Evolutionary conservation across 1,140 invertebrate species (phyloP).

Genomic region (Macrostomum lignano): DNA sequence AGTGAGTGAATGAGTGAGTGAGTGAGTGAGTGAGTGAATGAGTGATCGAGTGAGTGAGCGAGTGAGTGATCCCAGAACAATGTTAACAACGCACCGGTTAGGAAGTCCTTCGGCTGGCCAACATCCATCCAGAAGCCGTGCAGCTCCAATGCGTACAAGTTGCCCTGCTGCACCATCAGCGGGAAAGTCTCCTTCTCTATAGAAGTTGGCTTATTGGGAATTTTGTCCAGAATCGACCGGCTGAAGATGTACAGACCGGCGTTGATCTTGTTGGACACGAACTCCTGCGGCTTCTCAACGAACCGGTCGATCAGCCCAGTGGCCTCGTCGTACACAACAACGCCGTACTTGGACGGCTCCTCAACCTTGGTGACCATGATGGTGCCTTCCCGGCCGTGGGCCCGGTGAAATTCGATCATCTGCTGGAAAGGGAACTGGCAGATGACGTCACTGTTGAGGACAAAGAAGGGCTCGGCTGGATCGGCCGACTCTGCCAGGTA

Average conservation of each 20-base stretch:
- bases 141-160: conserved; percentile 74
- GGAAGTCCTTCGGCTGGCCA: conserved; percentile 91
- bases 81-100: conserved; percentile 36
- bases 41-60: neutral
- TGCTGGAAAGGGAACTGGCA: conserved; percentile 96
- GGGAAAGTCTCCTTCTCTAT: conserved; percentile 98
- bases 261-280: conserved; percentile 98
- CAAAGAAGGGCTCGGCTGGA: conserved; percentile 83
- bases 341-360: conserved; percentile 96
- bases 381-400: conserved; percentile 76
- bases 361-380: conserved; percentile 95
- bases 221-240: conserved; percentile 57
- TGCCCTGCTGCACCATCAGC: conserved; percentile 50
- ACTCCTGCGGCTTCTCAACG: conserved; percentile 94
- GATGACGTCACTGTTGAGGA: conserved; percentile 91
- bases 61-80: too few species aligned
- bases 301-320: conserved; percentile 52
- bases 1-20: too few species aligned
- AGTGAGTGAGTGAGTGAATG: too few species aligned
- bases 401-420: conserved; percentile 62
- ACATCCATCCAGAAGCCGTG: conserved; percentile 99
- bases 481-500: conserved; percentile 35
- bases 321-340: conserved; percentile 47
- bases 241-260: conserved; percentile 92
- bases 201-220: conserved; percentile 64